Evolutionary conservation across 2,797 vertebrate species (phyloP).

Genomic region (Lacerta agilis): DNA sequence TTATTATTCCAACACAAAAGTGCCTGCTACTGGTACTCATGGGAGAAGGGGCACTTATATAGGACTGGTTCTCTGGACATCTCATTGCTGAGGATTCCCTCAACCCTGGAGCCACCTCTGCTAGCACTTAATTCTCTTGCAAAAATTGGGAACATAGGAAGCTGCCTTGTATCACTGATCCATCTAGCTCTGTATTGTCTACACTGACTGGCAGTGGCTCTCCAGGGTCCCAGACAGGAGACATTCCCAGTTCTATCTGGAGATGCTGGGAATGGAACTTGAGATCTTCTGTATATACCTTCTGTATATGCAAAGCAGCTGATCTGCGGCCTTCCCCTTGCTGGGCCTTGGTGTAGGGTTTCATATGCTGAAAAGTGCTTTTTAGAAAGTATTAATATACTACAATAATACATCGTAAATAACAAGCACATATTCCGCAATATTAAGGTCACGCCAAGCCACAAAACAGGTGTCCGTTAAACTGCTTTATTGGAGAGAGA

Average conservation of each 20-base stretch:
- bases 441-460: conserved; percentile 46
- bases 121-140: background rate
- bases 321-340: background rate
- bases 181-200: too few species aligned
- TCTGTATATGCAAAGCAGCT: too few species aligned
- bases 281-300: too few species aligned
- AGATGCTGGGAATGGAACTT: too few species aligned
- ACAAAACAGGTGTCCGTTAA: conserved; percentile 71
- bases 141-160: background rate
- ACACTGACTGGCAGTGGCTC: too few species aligned
- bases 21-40: too few species aligned
- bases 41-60: background rate
- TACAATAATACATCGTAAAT: fast-evolving
- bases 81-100: background rate
- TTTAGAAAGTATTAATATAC: background rate
- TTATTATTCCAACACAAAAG: too few species aligned
- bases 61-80: background rate
- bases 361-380: background rate
- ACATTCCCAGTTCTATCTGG: too few species aligned
- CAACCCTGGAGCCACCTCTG: background rate
- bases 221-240: too few species aligned
- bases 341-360: background rate
- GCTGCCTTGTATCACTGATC: too few species aligned
- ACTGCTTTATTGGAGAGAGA: conserved; percentile 78
- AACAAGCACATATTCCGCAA: background rate